Conservation (phyloP, 2,797 vertebrate genomes). For the Scyliorhinus canicula region DNA sequence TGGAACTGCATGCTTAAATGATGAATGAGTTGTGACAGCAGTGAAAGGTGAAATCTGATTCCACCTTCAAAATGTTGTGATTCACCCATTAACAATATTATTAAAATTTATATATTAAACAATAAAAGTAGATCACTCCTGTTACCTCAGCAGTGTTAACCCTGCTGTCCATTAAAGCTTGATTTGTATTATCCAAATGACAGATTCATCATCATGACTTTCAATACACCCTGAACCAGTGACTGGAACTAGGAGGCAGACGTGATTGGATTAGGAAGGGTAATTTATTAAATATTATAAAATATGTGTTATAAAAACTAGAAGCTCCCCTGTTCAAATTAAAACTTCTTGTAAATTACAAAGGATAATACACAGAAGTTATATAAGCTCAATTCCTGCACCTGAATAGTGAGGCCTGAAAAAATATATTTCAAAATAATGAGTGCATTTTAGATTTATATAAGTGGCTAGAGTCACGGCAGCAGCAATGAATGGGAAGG, state of each 20-base stretch:
- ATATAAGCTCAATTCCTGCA: neutral
- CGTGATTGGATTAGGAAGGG: neutral
- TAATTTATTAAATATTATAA: neutral
- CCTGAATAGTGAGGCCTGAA: neutral
- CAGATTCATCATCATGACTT: constrained; percentile 3
- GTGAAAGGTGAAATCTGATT: neutral
- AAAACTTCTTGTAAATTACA: neutral
- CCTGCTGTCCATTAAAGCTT: neutral
- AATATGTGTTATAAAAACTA: neutral
- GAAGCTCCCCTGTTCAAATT: neutral
- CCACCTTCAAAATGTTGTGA: neutral
- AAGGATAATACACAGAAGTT: neutral
- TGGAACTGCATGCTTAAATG: neutral
- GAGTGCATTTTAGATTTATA: neutral
- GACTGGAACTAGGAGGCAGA: neutral
- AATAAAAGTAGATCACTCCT: neutral
- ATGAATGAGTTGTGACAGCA: neutral
- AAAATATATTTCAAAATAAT: neutral
- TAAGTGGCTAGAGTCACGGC: neutral
- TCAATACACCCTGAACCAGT: neutral
- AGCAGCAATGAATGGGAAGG: neutral
- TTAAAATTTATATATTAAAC: neutral
- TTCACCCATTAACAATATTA: neutral
- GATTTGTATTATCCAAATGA: neutral
- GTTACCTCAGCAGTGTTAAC: neutral